phyloP scores from a whole-genome alignment of 2,113 vertebrate genomes.

The Anoplopoma fimbria region DNA sequence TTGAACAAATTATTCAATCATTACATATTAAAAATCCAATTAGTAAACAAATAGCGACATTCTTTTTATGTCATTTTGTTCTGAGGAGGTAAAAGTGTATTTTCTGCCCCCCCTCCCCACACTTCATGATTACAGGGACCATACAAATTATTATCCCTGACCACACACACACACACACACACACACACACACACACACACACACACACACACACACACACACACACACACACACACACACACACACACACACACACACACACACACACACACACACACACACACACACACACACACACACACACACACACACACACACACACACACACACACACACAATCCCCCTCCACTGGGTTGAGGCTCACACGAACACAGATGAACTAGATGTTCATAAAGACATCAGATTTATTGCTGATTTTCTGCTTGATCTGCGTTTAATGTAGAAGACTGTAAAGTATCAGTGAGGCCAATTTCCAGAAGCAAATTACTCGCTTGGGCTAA shows the following conservation, averaged over 20 bases:
- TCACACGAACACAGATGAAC: slow-evolving; percentile 48
- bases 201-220: slow-evolving; percentile 49
- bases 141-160: slow-evolving; percentile 39
- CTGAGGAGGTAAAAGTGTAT: neutral
- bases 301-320: slow-evolving; percentile 49
- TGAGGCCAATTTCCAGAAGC: slow-evolving; percentile 62
- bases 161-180: slow-evolving; percentile 48
- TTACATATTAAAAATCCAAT: neutral
- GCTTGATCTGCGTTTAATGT: slow-evolving; percentile 73
- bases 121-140: slow-evolving; percentile 45
- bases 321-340: slow-evolving; percentile 44
- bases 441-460: slow-evolving; percentile 60
- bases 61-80: neutral
- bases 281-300: slow-evolving; percentile 47
- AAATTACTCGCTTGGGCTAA: slow-evolving; percentile 69
- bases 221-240: slow-evolving; percentile 56
- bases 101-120: too few relatives aligned
- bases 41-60: neutral
- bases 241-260: slow-evolving; percentile 50
- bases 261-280: slow-evolving; percentile 45
- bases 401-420: slow-evolving; percentile 75
- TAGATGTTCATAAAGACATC: slow-evolving; percentile 55
- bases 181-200: slow-evolving; percentile 48
- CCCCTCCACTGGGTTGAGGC: slow-evolving; percentile 26
- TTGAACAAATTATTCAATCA: neutral